These are phyloP conservation scores for Hyposmocoma kahamanoa DNA, from an alignment of 1,140 invertebrate genomes.

Conservation along the genomic window DNA sequence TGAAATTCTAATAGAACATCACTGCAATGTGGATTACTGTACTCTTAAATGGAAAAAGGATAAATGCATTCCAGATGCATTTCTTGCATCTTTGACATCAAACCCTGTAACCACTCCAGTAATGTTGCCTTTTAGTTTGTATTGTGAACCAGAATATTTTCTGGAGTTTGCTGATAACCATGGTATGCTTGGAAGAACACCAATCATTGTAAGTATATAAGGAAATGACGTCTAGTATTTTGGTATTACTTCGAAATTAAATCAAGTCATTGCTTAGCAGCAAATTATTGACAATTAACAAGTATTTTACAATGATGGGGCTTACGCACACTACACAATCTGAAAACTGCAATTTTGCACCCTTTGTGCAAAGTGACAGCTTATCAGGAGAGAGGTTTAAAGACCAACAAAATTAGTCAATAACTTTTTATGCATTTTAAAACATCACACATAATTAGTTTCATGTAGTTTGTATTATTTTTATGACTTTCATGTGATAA, in stretches of 20 bases:
- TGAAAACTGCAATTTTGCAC: neutral
- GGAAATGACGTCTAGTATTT: too few relatives aligned
- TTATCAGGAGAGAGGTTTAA: neutral
- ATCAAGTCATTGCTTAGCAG: neutral
- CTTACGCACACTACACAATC: neutral
- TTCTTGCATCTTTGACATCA: constrained; percentile 46
- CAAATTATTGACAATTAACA: neutral
- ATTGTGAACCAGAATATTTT: constrained; percentile 50
- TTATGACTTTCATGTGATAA: neutral
- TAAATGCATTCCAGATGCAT: constrained; percentile 51
- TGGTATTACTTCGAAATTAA: too few relatives aligned
- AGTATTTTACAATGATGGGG: neutral
- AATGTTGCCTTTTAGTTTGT: constrained; percentile 52
- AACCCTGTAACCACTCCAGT: constrained; percentile 35
- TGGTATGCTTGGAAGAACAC: constrained; percentile 32
- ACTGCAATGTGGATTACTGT: constrained; percentile 66
- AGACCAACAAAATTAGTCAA: neutral
- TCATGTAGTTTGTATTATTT: neutral
- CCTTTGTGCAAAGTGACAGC: neutral
- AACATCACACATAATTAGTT: neutral
- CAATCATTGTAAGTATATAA: constrained; percentile 7
- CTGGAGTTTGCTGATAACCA: constrained; percentile 32
- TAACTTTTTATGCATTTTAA: neutral
- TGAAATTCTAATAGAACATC: constrained; percentile 51
- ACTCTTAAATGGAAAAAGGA: constrained; percentile 18